Conservation (phyloP, 2,888 invertebrate genomes). For the Pammene aurita region DNA sequence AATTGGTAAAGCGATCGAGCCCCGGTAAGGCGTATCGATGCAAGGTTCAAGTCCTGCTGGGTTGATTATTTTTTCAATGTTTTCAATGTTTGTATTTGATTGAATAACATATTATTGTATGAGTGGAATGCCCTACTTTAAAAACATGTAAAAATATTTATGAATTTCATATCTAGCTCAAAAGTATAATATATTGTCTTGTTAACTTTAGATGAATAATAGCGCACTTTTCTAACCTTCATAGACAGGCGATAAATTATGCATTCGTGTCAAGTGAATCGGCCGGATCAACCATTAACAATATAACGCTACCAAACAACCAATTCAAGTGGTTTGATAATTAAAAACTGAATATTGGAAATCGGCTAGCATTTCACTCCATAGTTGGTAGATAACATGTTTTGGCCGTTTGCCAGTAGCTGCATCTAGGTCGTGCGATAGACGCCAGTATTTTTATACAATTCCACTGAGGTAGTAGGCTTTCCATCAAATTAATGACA, state of each 20-base stretch:
- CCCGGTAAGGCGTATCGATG: no score
- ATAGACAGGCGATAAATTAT: conserved; percentile 5
- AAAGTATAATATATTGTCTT: no score
- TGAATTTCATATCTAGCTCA: no score
- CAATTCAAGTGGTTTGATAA: conserved; percentile 70
- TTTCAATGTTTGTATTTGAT: no score
- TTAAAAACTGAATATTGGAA: conserved; percentile 78
- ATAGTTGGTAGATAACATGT: conserved; percentile 69
- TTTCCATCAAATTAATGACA: conserved; percentile 43
- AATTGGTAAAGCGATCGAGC: no score
- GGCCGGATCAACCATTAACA: conserved; percentile 44
- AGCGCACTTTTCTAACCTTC: conserved; percentile 1
- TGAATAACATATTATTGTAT: no score
- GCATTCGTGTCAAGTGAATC: conserved; percentile 35
- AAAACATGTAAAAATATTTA: no score
- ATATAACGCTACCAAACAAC: conserved; percentile 48
- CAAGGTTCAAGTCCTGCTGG: no score
- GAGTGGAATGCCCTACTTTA: no score
- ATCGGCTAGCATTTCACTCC: conserved; percentile 63
- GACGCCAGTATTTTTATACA: conserved; percentile 45
- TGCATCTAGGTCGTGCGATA: conserved; percentile 73
- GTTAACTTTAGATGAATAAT: no score
- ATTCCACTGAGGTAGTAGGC: conserved; percentile 44
- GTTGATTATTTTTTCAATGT: no score
- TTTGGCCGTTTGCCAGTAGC: conserved; percentile 69